Evolutionary conservation across 1,140 invertebrate species (phyloP), one percentile per base, ranked within the genome.

Genomic region (Tyrophagus putrescentiae): DNA sequence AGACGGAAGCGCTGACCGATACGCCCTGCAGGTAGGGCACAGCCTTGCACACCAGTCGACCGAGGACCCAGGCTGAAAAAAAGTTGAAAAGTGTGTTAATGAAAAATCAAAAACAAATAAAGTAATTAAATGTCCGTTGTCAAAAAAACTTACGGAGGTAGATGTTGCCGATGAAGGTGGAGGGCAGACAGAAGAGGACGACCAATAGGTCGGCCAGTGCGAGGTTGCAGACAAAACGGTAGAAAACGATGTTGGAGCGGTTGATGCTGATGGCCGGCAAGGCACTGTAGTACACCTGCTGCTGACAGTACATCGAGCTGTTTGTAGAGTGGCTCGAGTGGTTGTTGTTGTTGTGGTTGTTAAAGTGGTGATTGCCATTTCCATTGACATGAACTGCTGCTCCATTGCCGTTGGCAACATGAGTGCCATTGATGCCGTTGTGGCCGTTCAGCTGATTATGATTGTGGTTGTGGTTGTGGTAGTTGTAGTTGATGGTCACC

Each of bases 1-100:
- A 91, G 52, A 93, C 87, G 0, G 90, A 95, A 21, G 89, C 88
- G 45, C 86, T 87, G 0, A 95, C 89, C 0, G 89, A 90, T 25
- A 94, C 85, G 45, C 89, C 89, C 74, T 94, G 89, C 63, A 95
- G 82, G 72, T 92, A 95, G 1, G 89, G 85, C 27, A 91, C 87
- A 1, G 85, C 85, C 75, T 93, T 93, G 75, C 89, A 94, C 83
- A 93, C 86, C 72, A 84, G 81, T 80, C 85, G 84, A 57, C 90
- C 90, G 54, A 93, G 79, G 64, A 89, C 80, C 89, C 89, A 95
- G 61, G 87, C 89, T 93, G 79, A n/a, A 45, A 6, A 27, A 25
- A 59, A n/a, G n/a, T 45, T 6, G 44, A 45, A 11, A 4, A n/a
- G 28, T 45, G 11, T 11, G n/a, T 45, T 45, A 27, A 45, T 45